phyloP scores from a whole-genome alignment of 2,888 invertebrate species.

The Pilophorus perplexus region DNA sequence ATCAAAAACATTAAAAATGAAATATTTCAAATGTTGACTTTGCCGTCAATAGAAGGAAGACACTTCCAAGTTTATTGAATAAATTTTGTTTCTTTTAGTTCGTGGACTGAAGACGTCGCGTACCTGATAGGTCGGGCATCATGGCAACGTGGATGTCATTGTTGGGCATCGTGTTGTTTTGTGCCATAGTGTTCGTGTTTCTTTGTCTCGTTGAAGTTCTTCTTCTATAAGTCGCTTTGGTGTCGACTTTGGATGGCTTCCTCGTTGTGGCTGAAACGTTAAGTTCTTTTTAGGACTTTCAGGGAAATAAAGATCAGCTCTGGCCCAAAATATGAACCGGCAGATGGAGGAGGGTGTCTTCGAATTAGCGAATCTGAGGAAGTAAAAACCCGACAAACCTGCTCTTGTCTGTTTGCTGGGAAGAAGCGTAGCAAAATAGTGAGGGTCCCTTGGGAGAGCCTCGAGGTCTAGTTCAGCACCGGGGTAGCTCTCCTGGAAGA shows the following conservation, averaged over 20 bases:
- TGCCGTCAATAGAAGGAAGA: too few relatives aligned
- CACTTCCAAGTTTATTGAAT: too few relatives aligned
- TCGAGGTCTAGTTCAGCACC: slow-evolving; percentile 64
- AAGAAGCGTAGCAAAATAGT: slow-evolving; percentile 70
- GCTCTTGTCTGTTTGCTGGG: slow-evolving; percentile 67
- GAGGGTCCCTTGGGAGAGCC: slow-evolving; percentile 68
- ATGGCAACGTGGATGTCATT: slow-evolving; percentile 72
- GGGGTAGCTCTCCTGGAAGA: slow-evolving; percentile 81
- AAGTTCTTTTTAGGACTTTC: too few relatives aligned
- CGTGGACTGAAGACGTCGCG: slow-evolving; percentile 42
- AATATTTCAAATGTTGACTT: neutral
- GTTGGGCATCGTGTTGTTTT: slow-evolving; percentile 53
- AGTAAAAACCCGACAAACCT: too few relatives aligned
- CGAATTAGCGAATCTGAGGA: too few relatives aligned
- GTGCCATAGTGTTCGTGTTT: slow-evolving; percentile 60
- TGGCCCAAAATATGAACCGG: too few relatives aligned
- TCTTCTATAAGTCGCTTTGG: slow-evolving; percentile 49
- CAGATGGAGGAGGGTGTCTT: too few relatives aligned
- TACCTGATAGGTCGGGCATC: slow-evolving; percentile 76
- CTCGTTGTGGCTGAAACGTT: slow-evolving; percentile 63
- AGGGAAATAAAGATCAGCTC: neutral
- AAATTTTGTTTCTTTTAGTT: neutral
- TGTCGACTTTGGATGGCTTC: slow-evolving; percentile 46
- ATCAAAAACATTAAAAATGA: slow-evolving; percentile 34
- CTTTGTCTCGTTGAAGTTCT: slow-evolving; percentile 57